phyloP scores from a whole-genome alignment of 2,113 vertebrate genomes.

The Dendrocopos noguchii region DNA sequence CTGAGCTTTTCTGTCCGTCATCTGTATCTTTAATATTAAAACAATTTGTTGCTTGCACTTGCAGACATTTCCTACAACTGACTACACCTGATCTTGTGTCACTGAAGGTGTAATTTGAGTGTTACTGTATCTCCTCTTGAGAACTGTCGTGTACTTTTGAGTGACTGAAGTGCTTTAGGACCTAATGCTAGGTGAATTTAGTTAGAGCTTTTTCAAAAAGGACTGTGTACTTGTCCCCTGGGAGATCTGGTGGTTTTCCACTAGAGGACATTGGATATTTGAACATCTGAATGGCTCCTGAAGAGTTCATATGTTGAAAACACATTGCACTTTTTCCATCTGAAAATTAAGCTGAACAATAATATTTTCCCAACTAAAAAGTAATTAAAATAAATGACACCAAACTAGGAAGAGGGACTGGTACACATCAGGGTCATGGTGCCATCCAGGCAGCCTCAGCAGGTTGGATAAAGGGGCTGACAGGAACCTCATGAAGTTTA shows the following conservation, averaged over 20 bases:
- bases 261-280: background rate
- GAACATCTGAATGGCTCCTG: background rate
- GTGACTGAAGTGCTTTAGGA: background rate
- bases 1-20: background rate
- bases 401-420: background rate
- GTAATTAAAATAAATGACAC: background rate
- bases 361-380: background rate
- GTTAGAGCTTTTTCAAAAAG: background rate
- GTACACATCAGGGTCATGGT: background rate
- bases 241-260: background rate
- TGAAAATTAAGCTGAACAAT: background rate
- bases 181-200: background rate
- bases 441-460: background rate
- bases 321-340: background rate
- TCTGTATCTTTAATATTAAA: background rate
- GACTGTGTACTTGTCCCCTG: accelerated
- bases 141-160: background rate
- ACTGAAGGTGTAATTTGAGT: background rate
- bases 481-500: background rate
- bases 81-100: background rate
- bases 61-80: background rate
- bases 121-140: background rate
- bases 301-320: background rate
- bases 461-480: background rate
- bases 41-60: background rate